Base-by-base conservation (phyloP, 64 coral and sea anemone genomes). In the Trachythela sp. region DNA sequence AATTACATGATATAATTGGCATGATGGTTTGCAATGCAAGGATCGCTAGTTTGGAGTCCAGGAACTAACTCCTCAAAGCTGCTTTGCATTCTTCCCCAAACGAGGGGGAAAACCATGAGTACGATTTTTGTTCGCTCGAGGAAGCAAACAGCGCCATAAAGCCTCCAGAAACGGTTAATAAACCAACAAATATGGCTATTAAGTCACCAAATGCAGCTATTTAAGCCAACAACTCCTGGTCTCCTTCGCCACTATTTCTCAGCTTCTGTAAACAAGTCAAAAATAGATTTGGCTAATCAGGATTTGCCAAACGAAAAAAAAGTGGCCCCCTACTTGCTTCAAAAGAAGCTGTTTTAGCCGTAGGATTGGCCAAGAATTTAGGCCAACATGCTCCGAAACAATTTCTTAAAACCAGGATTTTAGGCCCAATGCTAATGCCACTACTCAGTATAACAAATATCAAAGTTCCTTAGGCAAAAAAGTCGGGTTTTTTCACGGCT, bases 101-200 rank as follows among this genome's bases (percentile, higher is more conserved):
- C 13, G 13, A 20, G 49, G 22, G 49, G 22, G 22, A 52, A 20
- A 0, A 35, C 26, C 10, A n/a, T n/a, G n/a, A n/a, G n/a, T 10
- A 72, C 18, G 24, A 72, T 13, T 72, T 72, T 35, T 27, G 68
- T 13, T 35, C 68, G 68, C 68, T 35, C 1, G 68, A 72, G 10
- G 68, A 72, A n/a, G 29, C 32, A 48, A 54, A 72, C n/a, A n/a
- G n/a, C n/a, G n/a, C n/a, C n/a, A n/a, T n/a, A n/a, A 60, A 58
- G 48, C 48, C 85, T 56, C 85, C 85, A n/a, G 85, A 54, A 54
- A 54, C 0, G 48, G 45, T 48, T 54, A 86, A 4, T 32, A 5
- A 35, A 48, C 45, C 85, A 86, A 36, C 85, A 87, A 52, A 49
- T 54, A 34, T 29, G 85, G 48, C n/a, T n/a, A n/a, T n/a, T n/a